Evolutionary conservation across 92 coral and sea anemone genomes (phyloP).

Genomic region (Bergia sp.): DNA sequence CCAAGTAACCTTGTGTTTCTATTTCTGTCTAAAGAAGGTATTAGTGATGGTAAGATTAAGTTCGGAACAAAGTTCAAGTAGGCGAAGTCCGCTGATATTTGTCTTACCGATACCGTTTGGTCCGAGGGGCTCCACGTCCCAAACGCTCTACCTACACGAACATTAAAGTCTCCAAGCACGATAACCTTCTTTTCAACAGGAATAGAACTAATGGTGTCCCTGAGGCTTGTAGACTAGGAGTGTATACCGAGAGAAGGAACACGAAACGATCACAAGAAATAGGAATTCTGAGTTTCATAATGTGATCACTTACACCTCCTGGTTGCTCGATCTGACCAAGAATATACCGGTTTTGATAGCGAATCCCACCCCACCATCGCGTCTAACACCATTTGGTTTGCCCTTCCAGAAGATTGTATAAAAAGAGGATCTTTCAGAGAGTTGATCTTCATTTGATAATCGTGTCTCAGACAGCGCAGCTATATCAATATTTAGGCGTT

Average conservation of each 20-base stretch:
- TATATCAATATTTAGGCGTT: constrained; percentile 2
- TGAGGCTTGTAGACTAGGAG: constrained; percentile 12
- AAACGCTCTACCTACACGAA: too few relatives aligned
- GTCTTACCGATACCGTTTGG: too few relatives aligned
- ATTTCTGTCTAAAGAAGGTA: too few relatives aligned
- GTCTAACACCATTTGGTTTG: constrained; percentile 15
- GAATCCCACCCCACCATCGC: constrained; percentile 13
- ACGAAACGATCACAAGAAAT: constrained; percentile 11
- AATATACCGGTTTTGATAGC: constrained; percentile 15
- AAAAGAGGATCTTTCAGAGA: constrained; percentile 13
- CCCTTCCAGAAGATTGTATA: constrained; percentile 19
- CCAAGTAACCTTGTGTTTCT: too few relatives aligned
- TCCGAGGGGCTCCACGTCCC: too few relatives aligned
- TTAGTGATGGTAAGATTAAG: too few relatives aligned
- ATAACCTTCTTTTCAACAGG: neutral
- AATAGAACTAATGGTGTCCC: constrained; percentile 16
- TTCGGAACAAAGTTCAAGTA: too few relatives aligned
- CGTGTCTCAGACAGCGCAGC: constrained; percentile 9
- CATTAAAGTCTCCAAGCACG: too few relatives aligned
- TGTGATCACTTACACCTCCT: constrained; percentile 12
- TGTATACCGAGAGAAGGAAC: constrained; percentile 7
- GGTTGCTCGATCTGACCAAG: constrained; percentile 9
- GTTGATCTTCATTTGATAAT: neutral
- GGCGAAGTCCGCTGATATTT: too few relatives aligned
- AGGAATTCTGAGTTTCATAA: constrained; percentile 17